Percentiles rank a stretch among this genome's conserved stretches.
These are phyloP conservation scores for Andricus curvator DNA, from an alignment of 2,888 invertebrate species.

Conservation along the genomic window DNA sequence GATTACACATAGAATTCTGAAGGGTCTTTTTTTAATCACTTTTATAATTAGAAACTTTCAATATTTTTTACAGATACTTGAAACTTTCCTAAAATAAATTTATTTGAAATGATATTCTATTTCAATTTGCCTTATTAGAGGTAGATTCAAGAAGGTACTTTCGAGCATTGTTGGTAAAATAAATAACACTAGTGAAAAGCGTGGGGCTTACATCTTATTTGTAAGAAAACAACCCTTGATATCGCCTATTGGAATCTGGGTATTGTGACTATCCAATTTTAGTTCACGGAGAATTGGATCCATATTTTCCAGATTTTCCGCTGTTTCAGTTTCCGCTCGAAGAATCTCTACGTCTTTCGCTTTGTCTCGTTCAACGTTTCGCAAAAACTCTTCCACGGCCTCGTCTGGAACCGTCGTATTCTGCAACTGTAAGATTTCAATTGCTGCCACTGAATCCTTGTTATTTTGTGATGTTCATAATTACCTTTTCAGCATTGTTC, in stretches of 20 bases:
- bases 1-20: too few relatives aligned
- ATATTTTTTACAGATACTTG: too few relatives aligned
- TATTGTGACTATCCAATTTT: constrained; percentile 30
- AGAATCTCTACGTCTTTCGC: constrained; percentile 25
- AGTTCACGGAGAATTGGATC: constrained; percentile 20
- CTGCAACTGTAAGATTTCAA: constrained; percentile 21
- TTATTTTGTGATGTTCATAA: neutral
- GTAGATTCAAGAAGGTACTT: too few relatives aligned
- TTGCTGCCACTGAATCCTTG: neutral
- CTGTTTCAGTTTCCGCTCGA: constrained; percentile 30
- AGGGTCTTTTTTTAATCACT: too few relatives aligned
- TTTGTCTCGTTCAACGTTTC: constrained; percentile 18
- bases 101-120: too few relatives aligned
- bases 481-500: constrained; percentile 1
- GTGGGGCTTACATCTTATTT: constrained; percentile 1
- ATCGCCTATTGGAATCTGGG: constrained; percentile 23
- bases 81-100: too few relatives aligned
- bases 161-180: too few relatives aligned
- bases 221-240: constrained; percentile 1
- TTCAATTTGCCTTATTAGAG: too few relatives aligned
- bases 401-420: neutral
- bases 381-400: constrained; percentile 4
- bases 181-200: too few relatives aligned
- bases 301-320: constrained; percentile 29
- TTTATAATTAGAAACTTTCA: too few relatives aligned